phyloP scores from a whole-genome alignment of 2,888 invertebrate species.

The Caenorhabditis virilis region DNA sequence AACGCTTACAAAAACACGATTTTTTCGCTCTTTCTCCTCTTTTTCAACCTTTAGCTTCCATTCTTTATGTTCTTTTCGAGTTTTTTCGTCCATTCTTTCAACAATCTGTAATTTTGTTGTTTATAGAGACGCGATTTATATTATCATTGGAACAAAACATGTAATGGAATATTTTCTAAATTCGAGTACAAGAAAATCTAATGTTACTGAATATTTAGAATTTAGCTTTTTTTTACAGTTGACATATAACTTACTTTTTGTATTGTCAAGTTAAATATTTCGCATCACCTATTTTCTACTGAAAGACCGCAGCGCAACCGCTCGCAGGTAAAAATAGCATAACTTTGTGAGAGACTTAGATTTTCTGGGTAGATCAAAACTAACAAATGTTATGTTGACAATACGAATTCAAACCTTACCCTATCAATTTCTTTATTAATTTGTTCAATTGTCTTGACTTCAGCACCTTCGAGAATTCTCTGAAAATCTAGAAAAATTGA shows the following conservation, averaged over 20 bases:
- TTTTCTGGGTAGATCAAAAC: too few relatives aligned
- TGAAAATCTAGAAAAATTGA: too few relatives aligned
- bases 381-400: neutral
- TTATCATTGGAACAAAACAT: neutral
- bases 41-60: conserved; percentile 32
- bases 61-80: conserved; percentile 24
- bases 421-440: conserved; percentile 34
- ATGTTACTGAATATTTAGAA: too few relatives aligned
- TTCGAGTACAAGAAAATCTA: too few relatives aligned
- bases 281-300: too few relatives aligned
- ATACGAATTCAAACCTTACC: conserved; percentile 3
- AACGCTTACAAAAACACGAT: conserved; percentile 29
- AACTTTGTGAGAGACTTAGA: too few relatives aligned
- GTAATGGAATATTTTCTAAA: neutral
- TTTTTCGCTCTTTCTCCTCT: conserved; percentile 26
- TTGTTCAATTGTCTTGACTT: conserved; percentile 31
- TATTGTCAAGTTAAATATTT: too few relatives aligned
- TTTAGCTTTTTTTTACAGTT: too few relatives aligned
- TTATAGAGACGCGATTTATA: neutral
- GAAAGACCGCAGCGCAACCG: too few relatives aligned
- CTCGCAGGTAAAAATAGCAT: too few relatives aligned
- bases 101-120: conserved; percentile 14
- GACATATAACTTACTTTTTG: too few relatives aligned
- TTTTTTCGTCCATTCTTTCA: conserved; percentile 25
- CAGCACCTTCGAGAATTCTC: conserved; percentile 33